Evolutionary conservation across 2,797 vertebrate genomes (phyloP).

Genomic region (Tragopan temminckii): DNA sequence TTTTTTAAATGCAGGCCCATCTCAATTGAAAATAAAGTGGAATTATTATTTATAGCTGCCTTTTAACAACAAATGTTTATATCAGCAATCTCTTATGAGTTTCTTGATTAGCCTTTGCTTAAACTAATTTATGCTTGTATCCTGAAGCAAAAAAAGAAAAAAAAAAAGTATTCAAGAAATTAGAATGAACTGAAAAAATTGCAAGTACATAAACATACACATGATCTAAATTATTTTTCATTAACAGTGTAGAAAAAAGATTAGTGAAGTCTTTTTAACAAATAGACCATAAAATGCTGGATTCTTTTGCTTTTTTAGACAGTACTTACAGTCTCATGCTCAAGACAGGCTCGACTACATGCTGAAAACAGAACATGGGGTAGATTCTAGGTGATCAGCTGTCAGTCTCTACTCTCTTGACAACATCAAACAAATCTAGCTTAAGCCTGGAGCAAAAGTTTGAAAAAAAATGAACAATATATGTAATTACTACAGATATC

Average conservation of each 20-base stretch:
- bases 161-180: conserved; percentile 14
- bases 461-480: not conserved
- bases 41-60: conserved; percentile 54
- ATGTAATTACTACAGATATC: not conserved
- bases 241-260: not conserved
- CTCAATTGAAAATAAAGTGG: conserved; percentile 20
- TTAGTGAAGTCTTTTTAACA: not conserved
- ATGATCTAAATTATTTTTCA: not conserved
- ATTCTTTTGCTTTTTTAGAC: not conserved
- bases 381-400: not conserved
- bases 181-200: not conserved
- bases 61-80: conserved; percentile 33
- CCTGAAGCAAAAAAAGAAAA: not conserved
- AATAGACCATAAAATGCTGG: not conserved
- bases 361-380: not conserved
- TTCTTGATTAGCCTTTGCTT: conserved; percentile 22
- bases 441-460: not conserved
- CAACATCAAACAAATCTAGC: not conserved
- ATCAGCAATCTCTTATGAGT: conserved; percentile 5
- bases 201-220: not conserved
- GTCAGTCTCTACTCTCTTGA: not conserved
- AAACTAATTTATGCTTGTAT: conserved; percentile 35
- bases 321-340: not conserved
- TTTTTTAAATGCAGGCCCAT: not conserved
- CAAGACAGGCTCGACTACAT: not conserved